Evolutionary conservation across 2,797 vertebrate species (phyloP), one percentile per base, ranked within the genome.

Genomic region (Antrozous pallidus): DNA sequence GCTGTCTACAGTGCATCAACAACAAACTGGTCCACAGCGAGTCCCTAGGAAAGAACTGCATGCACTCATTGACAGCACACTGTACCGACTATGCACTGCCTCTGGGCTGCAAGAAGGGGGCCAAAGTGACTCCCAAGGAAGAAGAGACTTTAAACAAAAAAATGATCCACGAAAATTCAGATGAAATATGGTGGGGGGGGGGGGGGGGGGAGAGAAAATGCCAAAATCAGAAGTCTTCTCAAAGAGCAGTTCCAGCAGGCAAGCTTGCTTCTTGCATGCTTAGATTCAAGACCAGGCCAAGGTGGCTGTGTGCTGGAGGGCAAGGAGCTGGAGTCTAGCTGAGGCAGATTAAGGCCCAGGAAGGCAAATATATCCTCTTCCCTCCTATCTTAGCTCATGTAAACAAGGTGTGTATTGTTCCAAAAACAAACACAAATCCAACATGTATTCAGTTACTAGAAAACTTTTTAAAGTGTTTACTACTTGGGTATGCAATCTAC

Each of bases 401-500:
- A 54, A 54, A 36, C 22, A 54, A 75, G 31, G 31, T 22, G 18
- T 49, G 4, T 26, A 20, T 22, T 26, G n/a, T 33, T 36, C 74
- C 14, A 36, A 51, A 74, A 73, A 20, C 28, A 31, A 49, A 75
- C 73, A 33, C 17, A 88, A 92, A 93, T 51, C 4, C 36, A 90
- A 81, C 17, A 90, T 71, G 6, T 17, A 71, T 61, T 74, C 36
- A 61, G 65, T 84, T 84, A 95, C 81, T 84, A 80, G 28, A 47
- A 96, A 92, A 91, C 33, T 71, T 79, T 81, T 54, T 94, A 93
- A 86, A 79, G 69, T 75, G 38, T 63, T 74, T 75, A 45, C 8
- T 85, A 75, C n/a, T 3, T 79, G 24, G 24, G 5, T 74, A 88
- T 56, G 5, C 65, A 40, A 49, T 91, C 40, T 78, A 49, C 49